Percentiles rank a stretch among this genome's conserved stretches.
Conservation (phyloP, 2,888 invertebrate species). For the Noctua janthe region DNA sequence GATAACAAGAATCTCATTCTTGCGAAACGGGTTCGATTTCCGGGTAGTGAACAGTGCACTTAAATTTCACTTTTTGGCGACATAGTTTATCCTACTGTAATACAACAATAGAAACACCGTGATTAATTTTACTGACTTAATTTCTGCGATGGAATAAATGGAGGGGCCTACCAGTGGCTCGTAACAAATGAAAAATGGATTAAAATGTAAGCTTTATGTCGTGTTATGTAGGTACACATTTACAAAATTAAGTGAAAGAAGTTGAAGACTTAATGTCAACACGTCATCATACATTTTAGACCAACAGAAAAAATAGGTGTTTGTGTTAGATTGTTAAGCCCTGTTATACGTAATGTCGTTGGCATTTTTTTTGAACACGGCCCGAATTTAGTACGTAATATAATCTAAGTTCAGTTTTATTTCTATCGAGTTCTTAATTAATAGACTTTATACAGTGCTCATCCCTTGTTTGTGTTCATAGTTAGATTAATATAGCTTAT, state of each 20-base stretch:
- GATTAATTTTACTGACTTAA: constrained; percentile 4
- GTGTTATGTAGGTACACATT: neutral
- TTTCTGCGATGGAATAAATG: neutral
- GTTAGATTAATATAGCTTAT: constrained; percentile 70
- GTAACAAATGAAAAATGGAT: neutral
- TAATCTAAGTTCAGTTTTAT: constrained; percentile 47
- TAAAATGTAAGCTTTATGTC: neutral
- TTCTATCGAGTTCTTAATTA: constrained; percentile 60
- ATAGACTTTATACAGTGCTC: constrained; percentile 65
- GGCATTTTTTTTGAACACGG: constrained; percentile 5
- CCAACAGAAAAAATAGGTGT: neutral
- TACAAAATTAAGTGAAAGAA: neutral
- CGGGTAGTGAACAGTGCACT: neutral
- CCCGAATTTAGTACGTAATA: constrained; percentile 55
- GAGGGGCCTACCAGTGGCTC: neutral
- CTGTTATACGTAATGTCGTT: neutral
- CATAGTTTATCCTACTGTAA: neutral
- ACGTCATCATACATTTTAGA: neutral
- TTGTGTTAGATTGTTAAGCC: neutral
- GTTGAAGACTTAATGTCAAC: neutral
- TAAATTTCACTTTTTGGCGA: neutral
- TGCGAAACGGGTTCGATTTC: neutral
- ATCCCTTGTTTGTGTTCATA: constrained; percentile 80
- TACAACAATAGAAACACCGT: neutral
- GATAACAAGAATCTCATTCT: neutral